Conservation (phyloP, 2,797 vertebrate species). For the Crenuchus spilurus region DNA sequence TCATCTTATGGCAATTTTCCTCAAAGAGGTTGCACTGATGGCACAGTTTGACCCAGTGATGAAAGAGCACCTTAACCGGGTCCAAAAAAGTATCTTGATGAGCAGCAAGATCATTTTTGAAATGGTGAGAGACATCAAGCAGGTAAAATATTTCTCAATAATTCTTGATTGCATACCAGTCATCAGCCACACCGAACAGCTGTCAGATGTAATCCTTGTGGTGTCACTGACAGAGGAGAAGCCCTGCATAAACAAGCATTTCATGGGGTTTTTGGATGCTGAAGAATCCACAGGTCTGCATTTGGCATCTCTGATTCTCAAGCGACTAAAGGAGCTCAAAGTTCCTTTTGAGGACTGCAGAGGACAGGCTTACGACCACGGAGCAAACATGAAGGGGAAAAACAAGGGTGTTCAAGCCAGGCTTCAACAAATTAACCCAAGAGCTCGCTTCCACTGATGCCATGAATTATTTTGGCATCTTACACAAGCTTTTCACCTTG, state of each 20-base stretch:
- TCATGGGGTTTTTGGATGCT: constrained; percentile 42
- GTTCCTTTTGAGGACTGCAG: constrained; percentile 48
- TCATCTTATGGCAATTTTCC: no score
- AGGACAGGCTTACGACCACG: constrained; percentile 52
- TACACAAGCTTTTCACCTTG: not conserved
- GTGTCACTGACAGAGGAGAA: constrained; percentile 31
- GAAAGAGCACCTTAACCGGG: no score
- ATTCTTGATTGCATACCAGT: constrained; percentile 53
- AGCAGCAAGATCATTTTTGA: constrained; percentile 27
- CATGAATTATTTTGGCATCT: not conserved
- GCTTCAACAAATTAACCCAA: not conserved
- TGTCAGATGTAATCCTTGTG: constrained; percentile 26
- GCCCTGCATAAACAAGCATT: constrained; percentile 22
- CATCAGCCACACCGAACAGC: constrained; percentile 44
- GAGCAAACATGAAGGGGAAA: constrained; percentile 42
- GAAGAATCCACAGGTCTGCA: constrained; percentile 35
- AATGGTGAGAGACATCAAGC: constrained; percentile 43
- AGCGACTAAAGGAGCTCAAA: constrained; percentile 48
- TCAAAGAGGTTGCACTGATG: no score
- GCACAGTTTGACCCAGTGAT: no score
- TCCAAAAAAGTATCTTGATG: constrained; percentile 48
- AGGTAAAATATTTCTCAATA: constrained; percentile 34
- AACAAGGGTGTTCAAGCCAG: not conserved
- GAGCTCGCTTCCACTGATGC: not conserved
- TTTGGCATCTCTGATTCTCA: constrained; percentile 44